Evolutionary conservation across 2,888 invertebrate genomes (phyloP).

Genomic region (Abrostola triplasia): DNA sequence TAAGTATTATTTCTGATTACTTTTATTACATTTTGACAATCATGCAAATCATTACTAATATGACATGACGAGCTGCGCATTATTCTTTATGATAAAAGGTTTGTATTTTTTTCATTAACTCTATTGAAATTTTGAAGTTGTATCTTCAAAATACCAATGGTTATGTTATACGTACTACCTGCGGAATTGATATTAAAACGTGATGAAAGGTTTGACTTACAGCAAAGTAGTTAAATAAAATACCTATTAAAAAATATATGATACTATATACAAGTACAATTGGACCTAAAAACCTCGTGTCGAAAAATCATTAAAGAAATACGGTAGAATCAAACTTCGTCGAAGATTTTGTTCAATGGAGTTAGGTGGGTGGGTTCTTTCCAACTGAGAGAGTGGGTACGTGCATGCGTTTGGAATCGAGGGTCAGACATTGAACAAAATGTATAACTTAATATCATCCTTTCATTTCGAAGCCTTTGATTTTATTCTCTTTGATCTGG

Average conservation of each 20-base stretch:
- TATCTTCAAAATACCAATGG: neutral
- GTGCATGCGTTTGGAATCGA: neutral
- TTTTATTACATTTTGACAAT: constrained; percentile 36
- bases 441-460: neutral
- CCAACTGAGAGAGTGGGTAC: neutral
- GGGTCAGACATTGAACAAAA: neutral
- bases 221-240: too few species aligned
- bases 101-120: constrained; percentile 34
- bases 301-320: too few species aligned
- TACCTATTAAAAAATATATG: too few species aligned
- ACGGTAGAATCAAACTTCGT: neutral
- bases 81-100: constrained; percentile 34
- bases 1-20: constrained; percentile 67
- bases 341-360: neutral
- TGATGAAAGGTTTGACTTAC: too few species aligned
- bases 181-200: too few species aligned
- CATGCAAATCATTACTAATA: constrained; percentile 44
- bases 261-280: too few species aligned
- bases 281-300: too few species aligned
- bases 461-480: neutral
- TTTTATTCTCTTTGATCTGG: neutral
- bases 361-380: neutral
- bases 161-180: too few species aligned
- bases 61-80: constrained; percentile 36
- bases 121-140: constrained; percentile 22